Evolutionary conservation across 2,888 invertebrate species (phyloP).

Genomic region (Leucoma salicis): DNA sequence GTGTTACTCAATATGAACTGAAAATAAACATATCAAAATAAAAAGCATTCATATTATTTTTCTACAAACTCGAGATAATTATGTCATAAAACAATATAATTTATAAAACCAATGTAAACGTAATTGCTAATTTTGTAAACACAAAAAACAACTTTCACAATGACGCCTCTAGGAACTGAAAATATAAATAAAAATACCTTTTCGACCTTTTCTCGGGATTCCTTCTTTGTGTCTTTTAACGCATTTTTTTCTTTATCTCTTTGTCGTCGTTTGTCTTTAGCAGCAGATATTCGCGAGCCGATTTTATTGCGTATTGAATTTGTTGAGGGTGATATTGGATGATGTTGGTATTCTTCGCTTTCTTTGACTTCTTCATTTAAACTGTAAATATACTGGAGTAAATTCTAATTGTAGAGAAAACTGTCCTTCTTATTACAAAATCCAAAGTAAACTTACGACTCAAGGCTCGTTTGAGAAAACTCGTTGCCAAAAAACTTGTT

Average conservation of each 20-base stretch:
- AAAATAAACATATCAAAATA: constrained; percentile 21
- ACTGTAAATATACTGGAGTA: constrained; percentile 41
- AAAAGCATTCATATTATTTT: not conserved
- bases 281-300: constrained; percentile 51
- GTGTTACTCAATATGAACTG: constrained; percentile 66
- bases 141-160: constrained; percentile 34
- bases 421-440: not conserved
- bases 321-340: constrained; percentile 42
- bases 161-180: constrained; percentile 24
- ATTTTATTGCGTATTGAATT: constrained; percentile 60
- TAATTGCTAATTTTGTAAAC: constrained; percentile 11
- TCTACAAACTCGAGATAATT: too few relatives aligned
- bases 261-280: constrained; percentile 46
- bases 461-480: constrained; percentile 49
- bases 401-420: constrained; percentile 1
- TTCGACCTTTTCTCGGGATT: constrained; percentile 52
- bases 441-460: constrained; percentile 60
- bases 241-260: constrained; percentile 42
- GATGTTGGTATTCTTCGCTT: constrained; percentile 44
- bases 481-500: constrained; percentile 42
- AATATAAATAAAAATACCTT: constrained; percentile 50
- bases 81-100: not conserved
- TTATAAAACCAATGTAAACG: not conserved
- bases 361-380: constrained; percentile 52
- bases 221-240: constrained; percentile 22